phyloP scores from a whole-genome alignment of 2,113 vertebrate genomes.

The Parus major region DNA sequence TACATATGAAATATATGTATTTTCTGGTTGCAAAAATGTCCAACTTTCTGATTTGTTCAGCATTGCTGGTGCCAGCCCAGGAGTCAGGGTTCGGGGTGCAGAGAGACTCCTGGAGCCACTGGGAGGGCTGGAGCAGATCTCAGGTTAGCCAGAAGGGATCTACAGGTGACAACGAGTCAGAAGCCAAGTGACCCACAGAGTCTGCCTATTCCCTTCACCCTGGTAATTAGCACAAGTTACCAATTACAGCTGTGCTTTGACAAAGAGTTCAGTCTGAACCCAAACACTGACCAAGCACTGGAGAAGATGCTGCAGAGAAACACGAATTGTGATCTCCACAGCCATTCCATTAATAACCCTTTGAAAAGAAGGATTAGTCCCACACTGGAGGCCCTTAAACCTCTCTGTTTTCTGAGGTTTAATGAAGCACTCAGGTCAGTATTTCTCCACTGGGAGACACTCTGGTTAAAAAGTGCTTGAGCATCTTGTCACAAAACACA shows the following conservation, averaged over 20 bases:
- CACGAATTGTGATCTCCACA: rapidly evolving
- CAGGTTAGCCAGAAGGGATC: background rate
- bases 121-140: background rate
- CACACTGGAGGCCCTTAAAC: background rate
- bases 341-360: background rate
- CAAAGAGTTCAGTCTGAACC: background rate
- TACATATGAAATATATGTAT: background rate
- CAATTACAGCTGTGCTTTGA: background rate
- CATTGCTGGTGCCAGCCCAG: background rate
- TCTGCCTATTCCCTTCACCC: background rate
- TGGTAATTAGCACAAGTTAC: background rate
- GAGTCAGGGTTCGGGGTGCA: background rate
- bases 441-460: background rate
- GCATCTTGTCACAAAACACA: background rate
- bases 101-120: background rate
- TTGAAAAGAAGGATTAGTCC: background rate
- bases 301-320: background rate
- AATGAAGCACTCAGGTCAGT: background rate
- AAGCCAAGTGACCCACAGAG: background rate
- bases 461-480: background rate
- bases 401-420: background rate
- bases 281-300: background rate
- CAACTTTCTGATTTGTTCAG: rapidly evolving
- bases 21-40: background rate
- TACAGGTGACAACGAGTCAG: background rate